Conservation (phyloP, 2,888 invertebrate species). For the Tachina fera region DNA sequence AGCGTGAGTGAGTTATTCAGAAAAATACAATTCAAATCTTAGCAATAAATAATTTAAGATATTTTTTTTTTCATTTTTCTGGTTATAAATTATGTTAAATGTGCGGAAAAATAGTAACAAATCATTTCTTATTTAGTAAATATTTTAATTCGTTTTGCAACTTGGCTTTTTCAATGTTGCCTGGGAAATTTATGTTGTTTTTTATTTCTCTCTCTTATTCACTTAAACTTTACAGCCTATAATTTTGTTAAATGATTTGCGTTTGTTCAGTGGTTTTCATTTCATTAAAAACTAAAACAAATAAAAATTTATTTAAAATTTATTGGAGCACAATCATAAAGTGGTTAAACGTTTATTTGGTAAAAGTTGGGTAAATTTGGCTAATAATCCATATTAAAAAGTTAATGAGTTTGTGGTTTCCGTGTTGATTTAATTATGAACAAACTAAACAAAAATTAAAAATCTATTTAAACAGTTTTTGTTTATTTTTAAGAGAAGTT, state of each 20-base stretch:
- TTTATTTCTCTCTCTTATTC: background rate
- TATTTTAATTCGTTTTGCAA: too few species aligned
- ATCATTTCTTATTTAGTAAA: too few species aligned
- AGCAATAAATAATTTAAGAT: too few species aligned
- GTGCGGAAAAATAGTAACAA: too few species aligned
- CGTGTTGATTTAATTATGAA: background rate
- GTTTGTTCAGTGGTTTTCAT: background rate
- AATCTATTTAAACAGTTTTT: background rate
- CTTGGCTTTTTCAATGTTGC: too few species aligned
- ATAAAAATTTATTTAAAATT: background rate
- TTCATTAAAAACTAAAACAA: constrained; percentile 7
- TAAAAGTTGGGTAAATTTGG: background rate
- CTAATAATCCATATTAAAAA: constrained; percentile 6
- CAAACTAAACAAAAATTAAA: background rate
- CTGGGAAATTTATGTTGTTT: too few species aligned
- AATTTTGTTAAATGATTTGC: background rate
- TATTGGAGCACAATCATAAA: constrained; percentile 10
- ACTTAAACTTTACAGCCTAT: background rate
- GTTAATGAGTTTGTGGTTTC: constrained; percentile 14
- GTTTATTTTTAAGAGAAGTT: too few species aligned
- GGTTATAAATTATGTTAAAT: too few species aligned
- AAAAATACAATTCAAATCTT: too few species aligned
- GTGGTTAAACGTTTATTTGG: background rate
- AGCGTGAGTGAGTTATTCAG: too few species aligned
- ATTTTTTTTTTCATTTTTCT: too few species aligned